Conservation (phyloP, 1,140 invertebrate genomes). For the Hyposmocoma kahamanoa region DNA sequence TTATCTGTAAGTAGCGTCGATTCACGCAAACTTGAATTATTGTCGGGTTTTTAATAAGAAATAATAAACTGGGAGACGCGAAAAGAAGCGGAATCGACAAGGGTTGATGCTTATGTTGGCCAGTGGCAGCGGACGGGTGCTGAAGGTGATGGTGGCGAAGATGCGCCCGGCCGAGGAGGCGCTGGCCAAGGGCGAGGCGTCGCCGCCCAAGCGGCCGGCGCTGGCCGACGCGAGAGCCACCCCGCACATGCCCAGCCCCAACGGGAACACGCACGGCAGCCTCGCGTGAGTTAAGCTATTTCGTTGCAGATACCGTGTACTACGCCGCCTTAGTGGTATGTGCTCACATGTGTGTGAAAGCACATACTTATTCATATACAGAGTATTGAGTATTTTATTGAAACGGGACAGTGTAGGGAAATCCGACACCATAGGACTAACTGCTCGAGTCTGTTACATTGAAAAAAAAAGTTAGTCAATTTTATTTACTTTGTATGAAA, state of each 20-base stretch:
- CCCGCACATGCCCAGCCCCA: conserved; percentile 36
- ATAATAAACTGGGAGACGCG: too few relatives aligned
- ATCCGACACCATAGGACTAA: neutral
- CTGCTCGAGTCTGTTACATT: neutral
- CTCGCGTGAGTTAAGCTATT: too few relatives aligned
- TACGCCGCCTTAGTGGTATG: conserved; percentile 30
- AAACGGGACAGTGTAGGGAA: neutral
- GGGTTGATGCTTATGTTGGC: too few relatives aligned
- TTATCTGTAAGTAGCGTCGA: too few relatives aligned
- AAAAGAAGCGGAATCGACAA: too few relatives aligned
- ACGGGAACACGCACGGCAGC: conserved; percentile 44
- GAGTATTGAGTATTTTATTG: neutral
- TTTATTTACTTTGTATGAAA: too few relatives aligned
- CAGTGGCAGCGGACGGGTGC: conserved; percentile 35
- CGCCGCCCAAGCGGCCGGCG: conserved; percentile 16
- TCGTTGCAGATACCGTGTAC: conserved; percentile 40
- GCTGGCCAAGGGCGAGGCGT: neutral
- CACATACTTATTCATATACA: neutral
- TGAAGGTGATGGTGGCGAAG: conserved; percentile 51
- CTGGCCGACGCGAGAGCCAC: neutral
- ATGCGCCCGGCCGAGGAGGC: conserved; percentile 32
- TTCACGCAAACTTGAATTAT: too few relatives aligned
- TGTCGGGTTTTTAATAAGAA: too few relatives aligned
- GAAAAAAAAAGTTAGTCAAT: neutral
- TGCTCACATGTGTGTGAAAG: neutral